Conservation (phyloP, 2,113 vertebrate genomes). For the Machaerirhynchus nigripectus region DNA sequence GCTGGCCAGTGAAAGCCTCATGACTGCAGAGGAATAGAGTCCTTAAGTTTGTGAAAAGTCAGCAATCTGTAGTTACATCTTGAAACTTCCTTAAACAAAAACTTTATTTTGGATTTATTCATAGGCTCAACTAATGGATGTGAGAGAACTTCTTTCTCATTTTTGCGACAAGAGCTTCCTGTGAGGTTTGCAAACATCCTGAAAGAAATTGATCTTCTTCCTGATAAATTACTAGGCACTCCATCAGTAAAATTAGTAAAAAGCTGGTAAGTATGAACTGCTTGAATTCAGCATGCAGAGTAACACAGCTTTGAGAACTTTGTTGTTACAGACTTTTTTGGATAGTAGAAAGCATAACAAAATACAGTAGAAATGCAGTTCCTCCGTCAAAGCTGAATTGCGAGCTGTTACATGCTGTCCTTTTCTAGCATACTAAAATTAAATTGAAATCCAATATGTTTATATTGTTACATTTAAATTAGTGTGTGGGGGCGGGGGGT, state of each 20-base stretch:
- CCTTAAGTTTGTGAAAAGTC: background rate
- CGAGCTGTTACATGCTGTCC: background rate
- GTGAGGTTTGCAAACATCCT: conserved; percentile 96
- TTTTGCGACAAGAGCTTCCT: conserved; percentile 94
- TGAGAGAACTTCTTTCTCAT: conserved; percentile 95
- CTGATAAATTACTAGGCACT: conserved; percentile 84
- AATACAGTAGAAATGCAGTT: background rate
- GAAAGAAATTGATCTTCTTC: conserved; percentile 94
- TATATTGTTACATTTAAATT: background rate
- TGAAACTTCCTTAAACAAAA: background rate
- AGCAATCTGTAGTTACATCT: background rate
- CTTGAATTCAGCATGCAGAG: background rate
- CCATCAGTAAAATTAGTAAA: conserved; percentile 90
- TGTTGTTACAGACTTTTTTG: background rate
- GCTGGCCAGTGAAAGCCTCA: background rate
- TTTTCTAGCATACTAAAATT: background rate
- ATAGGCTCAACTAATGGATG: conserved; percentile 92
- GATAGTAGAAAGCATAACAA: background rate
- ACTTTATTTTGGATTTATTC: background rate
- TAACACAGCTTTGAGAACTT: background rate
- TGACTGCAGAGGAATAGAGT: background rate
- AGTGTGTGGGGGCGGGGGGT: rapidly evolving
- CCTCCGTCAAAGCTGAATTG: background rate
- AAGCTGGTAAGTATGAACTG: conserved; percentile 83
- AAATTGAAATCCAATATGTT: background rate